A percentile compares a stretch with the other conserved stretches of the same genome.
Evolutionary conservation across 2,113 vertebrate genomes (phyloP).

Genomic region (Corydoras sp.): DNA sequence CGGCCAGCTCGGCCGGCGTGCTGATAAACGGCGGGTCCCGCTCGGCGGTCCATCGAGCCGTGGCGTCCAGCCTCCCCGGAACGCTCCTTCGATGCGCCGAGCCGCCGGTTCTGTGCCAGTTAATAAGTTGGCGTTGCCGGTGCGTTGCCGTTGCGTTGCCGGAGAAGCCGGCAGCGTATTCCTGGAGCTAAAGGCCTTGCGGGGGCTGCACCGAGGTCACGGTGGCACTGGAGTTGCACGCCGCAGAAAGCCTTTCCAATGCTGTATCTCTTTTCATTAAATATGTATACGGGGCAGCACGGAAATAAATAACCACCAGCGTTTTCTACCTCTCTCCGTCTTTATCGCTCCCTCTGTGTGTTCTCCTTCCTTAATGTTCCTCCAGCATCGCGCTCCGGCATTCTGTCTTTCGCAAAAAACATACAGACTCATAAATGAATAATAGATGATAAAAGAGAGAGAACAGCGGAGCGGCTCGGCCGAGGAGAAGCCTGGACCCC

Average conservation of each 20-base stretch:
- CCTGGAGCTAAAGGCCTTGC: slow-evolving; percentile 15
- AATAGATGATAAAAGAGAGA: slow-evolving; percentile 17
- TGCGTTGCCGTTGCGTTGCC: background rate
- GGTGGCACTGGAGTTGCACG: slow-evolving; percentile 27
- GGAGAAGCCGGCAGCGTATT: background rate
- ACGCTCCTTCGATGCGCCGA: slow-evolving; percentile 34
- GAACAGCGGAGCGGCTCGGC: slow-evolving; percentile 9
- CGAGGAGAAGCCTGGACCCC: background rate
- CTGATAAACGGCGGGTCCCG: slow-evolving; percentile 39
- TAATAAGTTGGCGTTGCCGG: slow-evolving; percentile 21
- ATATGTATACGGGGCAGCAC: slow-evolving; percentile 40
- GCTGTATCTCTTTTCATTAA: slow-evolving; percentile 43
- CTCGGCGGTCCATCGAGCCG: slow-evolving; percentile 41
- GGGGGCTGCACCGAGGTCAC: slow-evolving; percentile 22
- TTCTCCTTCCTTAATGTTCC: slow-evolving; percentile 31
- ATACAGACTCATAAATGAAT: slow-evolving; percentile 4
- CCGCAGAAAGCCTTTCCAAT: slow-evolving; percentile 4
- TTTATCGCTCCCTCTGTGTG: slow-evolving; percentile 37
- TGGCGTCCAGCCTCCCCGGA: slow-evolving; percentile 43
- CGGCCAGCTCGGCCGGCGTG: slow-evolving; percentile 6
- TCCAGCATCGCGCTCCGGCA: slow-evolving; percentile 15
- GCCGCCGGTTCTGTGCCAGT: slow-evolving; percentile 38
- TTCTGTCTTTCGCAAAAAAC: slow-evolving; percentile 22
- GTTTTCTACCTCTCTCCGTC: slow-evolving; percentile 43
- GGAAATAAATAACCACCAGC: slow-evolving; percentile 40